These are phyloP conservation scores for Cephalopterus ornatus DNA, from an alignment of 2,113 vertebrate species.

Conservation along the genomic window DNA sequence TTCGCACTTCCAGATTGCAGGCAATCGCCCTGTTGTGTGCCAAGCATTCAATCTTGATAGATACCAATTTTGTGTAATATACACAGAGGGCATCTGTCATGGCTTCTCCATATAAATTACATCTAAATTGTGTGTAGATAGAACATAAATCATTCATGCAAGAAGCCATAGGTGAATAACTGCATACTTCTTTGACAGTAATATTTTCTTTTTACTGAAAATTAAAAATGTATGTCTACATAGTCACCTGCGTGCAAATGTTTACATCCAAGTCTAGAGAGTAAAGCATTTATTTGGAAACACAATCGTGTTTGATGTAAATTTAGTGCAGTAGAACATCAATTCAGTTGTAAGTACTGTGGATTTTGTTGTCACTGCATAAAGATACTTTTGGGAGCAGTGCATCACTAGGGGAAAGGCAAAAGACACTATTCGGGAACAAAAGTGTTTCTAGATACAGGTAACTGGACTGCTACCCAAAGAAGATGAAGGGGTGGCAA, in stretches of 20 bases:
- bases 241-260: not conserved
- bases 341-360: not conserved
- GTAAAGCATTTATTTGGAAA: not conserved
- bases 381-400: not conserved
- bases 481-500: not conserved
- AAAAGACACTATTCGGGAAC: not conserved
- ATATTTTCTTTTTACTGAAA: not conserved
- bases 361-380: not conserved
- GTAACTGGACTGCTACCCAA: not conserved
- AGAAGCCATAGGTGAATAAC: not conserved
- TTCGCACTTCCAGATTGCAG: not conserved
- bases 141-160: constrained; percentile 11
- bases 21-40: not conserved
- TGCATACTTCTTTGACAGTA: rapidly evolving
- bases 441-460: not conserved
- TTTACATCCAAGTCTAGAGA: not conserved
- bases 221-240: not conserved
- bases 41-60: not conserved
- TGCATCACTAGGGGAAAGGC: not conserved
- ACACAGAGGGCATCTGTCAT: not conserved
- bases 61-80: constrained; percentile 5
- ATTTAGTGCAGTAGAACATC: not conserved
- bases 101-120: constrained; percentile 13
- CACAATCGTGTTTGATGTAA: not conserved
- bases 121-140: not conserved